Conservation (phyloP, 1,140 invertebrate genomes). For the Brachionus plicatilis region DNA sequence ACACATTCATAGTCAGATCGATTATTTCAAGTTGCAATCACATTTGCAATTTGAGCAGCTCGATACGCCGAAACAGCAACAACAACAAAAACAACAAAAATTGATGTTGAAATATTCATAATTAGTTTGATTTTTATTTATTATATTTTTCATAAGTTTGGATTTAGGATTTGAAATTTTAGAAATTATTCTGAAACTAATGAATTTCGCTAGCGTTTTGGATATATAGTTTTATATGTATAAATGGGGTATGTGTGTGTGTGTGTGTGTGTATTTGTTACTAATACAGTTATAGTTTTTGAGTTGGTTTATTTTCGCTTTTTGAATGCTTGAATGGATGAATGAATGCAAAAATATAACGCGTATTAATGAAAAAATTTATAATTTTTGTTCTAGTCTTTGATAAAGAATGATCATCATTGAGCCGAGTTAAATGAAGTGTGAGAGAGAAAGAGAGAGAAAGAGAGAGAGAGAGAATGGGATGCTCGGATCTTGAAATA, state of each 20-base stretch:
- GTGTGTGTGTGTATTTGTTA: constrained; percentile 1
- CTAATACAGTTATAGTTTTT: constrained; percentile 24
- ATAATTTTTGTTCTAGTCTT: constrained; percentile 1
- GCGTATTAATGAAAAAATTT: constrained; percentile 34
- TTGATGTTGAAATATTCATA: constrained; percentile 28
- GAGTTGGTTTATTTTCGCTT: not conserved
- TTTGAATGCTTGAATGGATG: constrained; percentile 39
- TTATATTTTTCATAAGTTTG: constrained; percentile 19
- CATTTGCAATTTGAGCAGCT: not conserved
- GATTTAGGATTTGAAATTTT: constrained; percentile 32
- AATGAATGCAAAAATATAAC: constrained; percentile 35
- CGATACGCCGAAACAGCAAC: not conserved
- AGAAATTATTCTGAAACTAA: constrained; percentile 25
- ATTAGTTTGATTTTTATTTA: constrained; percentile 14
- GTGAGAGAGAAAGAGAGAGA: not conserved
- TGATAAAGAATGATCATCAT: constrained; percentile 29
- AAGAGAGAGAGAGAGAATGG: not conserved
- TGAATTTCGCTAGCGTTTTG: constrained; percentile 12
- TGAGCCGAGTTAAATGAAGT: constrained; percentile 27
- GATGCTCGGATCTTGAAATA: not conserved
- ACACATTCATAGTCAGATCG: not conserved
- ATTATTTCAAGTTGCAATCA: not conserved
- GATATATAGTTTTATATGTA: not conserved
- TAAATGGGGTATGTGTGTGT: not conserved
- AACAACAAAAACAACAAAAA: not conserved